Evolutionary conservation across 2,113 vertebrate species (phyloP), one percentile per base, ranked within the genome.

Genomic region (Burhinus oedicnemus): DNA sequence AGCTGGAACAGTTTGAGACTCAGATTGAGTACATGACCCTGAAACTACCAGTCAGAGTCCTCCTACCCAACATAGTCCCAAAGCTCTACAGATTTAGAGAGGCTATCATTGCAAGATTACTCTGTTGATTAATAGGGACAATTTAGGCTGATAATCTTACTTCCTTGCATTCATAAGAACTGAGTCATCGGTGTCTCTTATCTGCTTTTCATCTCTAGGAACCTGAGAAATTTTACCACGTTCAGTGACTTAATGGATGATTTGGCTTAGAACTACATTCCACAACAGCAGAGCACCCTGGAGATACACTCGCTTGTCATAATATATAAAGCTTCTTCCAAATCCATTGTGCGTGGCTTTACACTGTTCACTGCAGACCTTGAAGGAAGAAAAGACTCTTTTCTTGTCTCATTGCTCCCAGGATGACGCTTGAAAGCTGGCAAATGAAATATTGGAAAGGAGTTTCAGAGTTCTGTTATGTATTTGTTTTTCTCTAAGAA

Each of bases 371-470:
- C 55, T 93, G 82, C 84, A 95, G 87, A 94, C 87, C 97, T 93
- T 47, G 94, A 80, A 97, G 91, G 78, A 91, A 96, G 87, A 94
- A 96, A 97, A 97, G 68, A 79, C 38, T 95, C 81, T 95, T 94
- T 97, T 94, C 94, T 86, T 96, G 95, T 97, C 95, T 97, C 97
- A 96, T 93, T 96, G 93, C 94, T 97, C 96, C 96, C 97, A 94
- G 90, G 95, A 96, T 93, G 96, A 91, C 0, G 9, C 91, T 96
- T 93, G 93, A 96, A 90, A 97, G 76, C 45, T 0, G 0, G 84
- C 38, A 95, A 95, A 96, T 91, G 91, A 97, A 97, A 95, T 91
- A 97, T 34, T 86, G 91, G 87, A 93, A 77, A 86, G 70, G 60
- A 85, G 36, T 88, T 92, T 87, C 26, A 5, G 78, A 86, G 58